Conservation (phyloP, 2,797 vertebrate species). For the Malacoraja senta region DNA sequence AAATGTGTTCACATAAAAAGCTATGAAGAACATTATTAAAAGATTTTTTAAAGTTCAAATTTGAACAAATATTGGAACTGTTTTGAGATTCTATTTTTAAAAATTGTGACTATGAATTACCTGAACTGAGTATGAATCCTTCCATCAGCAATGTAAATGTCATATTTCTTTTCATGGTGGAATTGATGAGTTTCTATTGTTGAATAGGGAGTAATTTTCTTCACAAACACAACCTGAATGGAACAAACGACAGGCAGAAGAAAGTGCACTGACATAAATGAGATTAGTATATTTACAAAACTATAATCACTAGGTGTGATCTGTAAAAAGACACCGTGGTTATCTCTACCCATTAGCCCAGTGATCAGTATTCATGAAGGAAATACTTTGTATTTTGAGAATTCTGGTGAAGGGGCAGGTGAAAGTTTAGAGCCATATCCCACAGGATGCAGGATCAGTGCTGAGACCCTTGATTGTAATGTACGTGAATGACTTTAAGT, state of each 20-base stretch:
- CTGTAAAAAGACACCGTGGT: not conserved
- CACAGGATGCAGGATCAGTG: no score
- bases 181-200: constrained; percentile 68
- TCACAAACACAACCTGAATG: constrained; percentile 79
- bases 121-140: constrained; percentile 78
- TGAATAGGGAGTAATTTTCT: constrained; percentile 70
- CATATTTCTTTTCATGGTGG: constrained; percentile 79
- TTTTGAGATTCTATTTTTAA: not conserved
- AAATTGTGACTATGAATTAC: constrained; percentile 51
- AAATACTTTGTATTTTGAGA: no score
- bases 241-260: not conserved
- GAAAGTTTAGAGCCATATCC: no score
- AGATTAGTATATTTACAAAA: not conserved
- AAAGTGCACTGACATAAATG: not conserved
- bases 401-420: no score
- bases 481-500: no score
- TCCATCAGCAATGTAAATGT: constrained; percentile 80
- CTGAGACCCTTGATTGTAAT: no score
- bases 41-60: not conserved
- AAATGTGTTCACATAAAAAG: not conserved
- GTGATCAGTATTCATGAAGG: no score
- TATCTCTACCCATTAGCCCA: no score
- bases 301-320: no score
- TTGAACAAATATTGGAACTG: not conserved
- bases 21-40: constrained; percentile 31